A percentile compares a stretch with the other conserved stretches of the same genome.
Evolutionary conservation across 1,140 invertebrate species (phyloP).

Genomic region (Calliphora vicina): DNA sequence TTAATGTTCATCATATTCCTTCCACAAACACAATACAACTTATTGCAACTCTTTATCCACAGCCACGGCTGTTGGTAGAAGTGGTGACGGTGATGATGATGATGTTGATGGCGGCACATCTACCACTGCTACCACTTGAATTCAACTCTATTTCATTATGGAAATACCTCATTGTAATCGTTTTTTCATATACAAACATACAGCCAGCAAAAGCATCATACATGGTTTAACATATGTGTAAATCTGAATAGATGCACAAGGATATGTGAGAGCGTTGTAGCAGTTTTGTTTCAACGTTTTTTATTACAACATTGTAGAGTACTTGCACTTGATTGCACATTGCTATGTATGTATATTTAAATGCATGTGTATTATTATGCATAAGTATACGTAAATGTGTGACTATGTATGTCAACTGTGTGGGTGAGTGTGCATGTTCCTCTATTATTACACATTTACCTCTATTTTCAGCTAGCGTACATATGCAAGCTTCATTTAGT

Average conservation of each 20-base stretch:
- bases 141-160: not conserved
- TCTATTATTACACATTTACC: not conserved
- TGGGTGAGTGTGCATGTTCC: not conserved
- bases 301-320: not conserved
- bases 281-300: not conserved
- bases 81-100: not conserved
- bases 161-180: not conserved
- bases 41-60: not conserved
- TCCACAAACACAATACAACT: not conserved
- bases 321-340: not conserved
- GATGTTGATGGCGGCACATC: not conserved
- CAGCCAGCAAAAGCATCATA: not conserved
- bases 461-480: too few relatives aligned
- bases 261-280: not conserved
- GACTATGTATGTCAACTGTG: not conserved
- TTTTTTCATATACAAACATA: not conserved
- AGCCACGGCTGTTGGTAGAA: not conserved
- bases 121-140: not conserved
- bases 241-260: not conserved
- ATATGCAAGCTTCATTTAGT: too few relatives aligned
- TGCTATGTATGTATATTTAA: not conserved
- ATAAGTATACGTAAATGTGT: not conserved
- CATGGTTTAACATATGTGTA: not conserved
- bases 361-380: not conserved
- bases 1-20: not conserved